Evolutionary conservation across 2,888 invertebrate species (phyloP), one percentile per base, ranked within the genome.

Genomic region (Achlya flavicornis): DNA sequence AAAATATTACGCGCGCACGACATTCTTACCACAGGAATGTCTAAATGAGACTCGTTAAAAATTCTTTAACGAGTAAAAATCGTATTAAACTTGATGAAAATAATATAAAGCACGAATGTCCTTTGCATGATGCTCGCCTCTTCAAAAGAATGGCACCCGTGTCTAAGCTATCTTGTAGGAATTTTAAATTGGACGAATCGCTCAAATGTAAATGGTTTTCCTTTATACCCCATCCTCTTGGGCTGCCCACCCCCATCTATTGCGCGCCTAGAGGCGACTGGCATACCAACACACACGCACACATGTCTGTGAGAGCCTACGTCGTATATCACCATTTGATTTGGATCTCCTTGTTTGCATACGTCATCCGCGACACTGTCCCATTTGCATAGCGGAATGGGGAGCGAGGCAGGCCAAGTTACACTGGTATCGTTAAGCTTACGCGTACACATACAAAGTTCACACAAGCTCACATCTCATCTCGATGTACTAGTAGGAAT

Each of bases 161-260:
- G 92, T 91, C 93, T 92, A 90, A 91, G 93, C 90, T 92, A 92
- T 93, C 93, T 93, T 92, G 92, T 93, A 94, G 93, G 94, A 94
- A 94, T 94, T 94, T 94, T 94, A 94, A 94, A 94, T 94, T 94
- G 94, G 94, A 94, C 94, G 94, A 94, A 94, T 94, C 94, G 94
- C 94, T 94, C 94, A 94, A 94, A 94, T 94, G 94, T 94, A 94
- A 94, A 94, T 94, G 94, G 94, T 93, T 94, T 94, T 94, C 94
- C 93, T 94, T 94, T 94, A 93, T 94, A 90, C 93, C 92, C 92
- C 93, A 92, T 92, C 93, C 92, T 91, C 91, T 87, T 79, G 86
- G 88, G 89, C 90, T 86, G 89, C 86, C 92, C 91, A 89, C 90
- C 92, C 91, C 90, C 91, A 83, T 90, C 92, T 91, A 91, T 91